Conservation (phyloP, 1,140 invertebrate genomes). For the Stegodyphus dumicola region DNA sequence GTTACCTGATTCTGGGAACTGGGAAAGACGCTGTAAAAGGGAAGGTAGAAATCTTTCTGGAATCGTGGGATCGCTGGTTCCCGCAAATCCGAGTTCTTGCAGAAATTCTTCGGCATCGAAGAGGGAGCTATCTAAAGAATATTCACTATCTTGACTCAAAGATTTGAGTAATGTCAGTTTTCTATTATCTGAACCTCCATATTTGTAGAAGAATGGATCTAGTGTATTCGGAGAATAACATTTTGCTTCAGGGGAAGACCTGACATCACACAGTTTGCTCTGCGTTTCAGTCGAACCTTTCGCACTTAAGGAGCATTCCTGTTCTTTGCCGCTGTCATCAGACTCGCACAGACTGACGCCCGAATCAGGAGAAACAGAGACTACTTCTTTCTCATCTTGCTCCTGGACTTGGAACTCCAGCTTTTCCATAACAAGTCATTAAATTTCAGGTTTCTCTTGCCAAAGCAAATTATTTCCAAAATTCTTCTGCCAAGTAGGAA, state of each 20-base stretch:
- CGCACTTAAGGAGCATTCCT: not conserved
- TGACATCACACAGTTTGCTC: not conserved
- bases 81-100: conserved; percentile 49
- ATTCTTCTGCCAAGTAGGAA: too few relatives aligned
- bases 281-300: not conserved
- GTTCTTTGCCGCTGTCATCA: not conserved
- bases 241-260: not conserved
- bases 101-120: conserved; percentile 47
- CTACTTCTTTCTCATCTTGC: not conserved
- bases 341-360: conserved; percentile 5
- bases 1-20: conserved; percentile 43
- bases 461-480: too few relatives aligned
- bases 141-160: conserved; percentile 44
- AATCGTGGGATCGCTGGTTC: conserved; percentile 22
- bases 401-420: not conserved
- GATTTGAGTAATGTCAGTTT: conserved; percentile 28
- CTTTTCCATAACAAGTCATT: too few relatives aligned
- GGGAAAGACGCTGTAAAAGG: conserved; percentile 36
- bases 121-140: conserved; percentile 28
- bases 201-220: conserved; percentile 4
- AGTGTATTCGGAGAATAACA: not conserved
- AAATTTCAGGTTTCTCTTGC: too few relatives aligned
- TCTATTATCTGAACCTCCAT: conserved; percentile 1
- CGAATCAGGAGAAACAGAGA: conserved; percentile 13
- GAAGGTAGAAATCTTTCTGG: conserved; percentile 47